Conservation (phyloP, 2,113 vertebrate species). For the Oriolus oriolus region DNA sequence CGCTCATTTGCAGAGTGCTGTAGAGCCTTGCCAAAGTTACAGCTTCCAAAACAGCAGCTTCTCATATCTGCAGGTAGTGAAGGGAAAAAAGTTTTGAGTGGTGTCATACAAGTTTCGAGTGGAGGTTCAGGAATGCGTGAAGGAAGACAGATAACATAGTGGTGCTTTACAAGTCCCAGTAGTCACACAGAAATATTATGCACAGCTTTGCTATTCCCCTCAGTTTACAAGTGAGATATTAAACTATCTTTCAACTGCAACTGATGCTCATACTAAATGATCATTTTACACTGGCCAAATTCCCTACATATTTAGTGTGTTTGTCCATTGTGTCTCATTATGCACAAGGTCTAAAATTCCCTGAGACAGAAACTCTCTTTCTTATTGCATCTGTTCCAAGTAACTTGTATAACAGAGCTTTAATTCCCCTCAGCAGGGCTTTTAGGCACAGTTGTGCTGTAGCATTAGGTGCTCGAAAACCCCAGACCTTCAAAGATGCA, state of each 20-base stretch:
- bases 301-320: background rate
- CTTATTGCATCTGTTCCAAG: background rate
- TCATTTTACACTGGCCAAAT: background rate
- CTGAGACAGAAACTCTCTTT: background rate
- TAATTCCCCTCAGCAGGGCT: background rate
- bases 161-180: background rate
- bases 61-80: background rate
- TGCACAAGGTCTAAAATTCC: rapidly evolving
- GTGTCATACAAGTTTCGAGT: background rate
- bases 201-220: background rate
- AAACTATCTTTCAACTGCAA: background rate
- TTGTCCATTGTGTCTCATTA: background rate
- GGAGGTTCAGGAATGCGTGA: background rate
- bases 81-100: background rate
- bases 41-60: background rate
- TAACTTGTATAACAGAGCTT: background rate
- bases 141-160: background rate
- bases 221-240: background rate
- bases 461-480: background rate
- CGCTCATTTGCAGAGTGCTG: background rate
- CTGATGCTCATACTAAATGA: background rate
- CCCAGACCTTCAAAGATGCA: background rate
- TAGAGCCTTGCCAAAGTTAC: background rate
- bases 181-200: background rate
- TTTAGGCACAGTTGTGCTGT: background rate